These are phyloP conservation scores for Pseudanteris insignis DNA, from an alignment of 2,888 invertebrate genomes.

Conservation along the genomic window DNA sequence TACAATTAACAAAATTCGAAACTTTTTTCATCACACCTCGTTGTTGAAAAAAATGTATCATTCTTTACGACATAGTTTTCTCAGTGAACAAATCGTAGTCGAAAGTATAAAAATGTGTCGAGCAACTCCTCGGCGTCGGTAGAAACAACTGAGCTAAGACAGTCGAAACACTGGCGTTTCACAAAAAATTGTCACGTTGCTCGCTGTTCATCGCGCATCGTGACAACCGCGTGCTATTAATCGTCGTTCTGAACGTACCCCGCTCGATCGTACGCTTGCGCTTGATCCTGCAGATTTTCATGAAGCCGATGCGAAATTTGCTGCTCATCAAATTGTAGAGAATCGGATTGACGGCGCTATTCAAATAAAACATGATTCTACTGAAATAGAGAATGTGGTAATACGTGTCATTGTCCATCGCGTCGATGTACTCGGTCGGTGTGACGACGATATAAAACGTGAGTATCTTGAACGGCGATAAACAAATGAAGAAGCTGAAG, in stretches of 20 bases:
- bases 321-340: constrained; percentile 92
- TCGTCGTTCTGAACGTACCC: constrained; percentile 68
- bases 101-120: no score
- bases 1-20: no score
- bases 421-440: constrained; percentile 72
- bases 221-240: constrained; percentile 54
- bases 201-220: constrained; percentile 52
- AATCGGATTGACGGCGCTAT: constrained; percentile 91
- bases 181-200: constrained; percentile 60
- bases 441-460: constrained; percentile 87
- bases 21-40: no score
- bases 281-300: constrained; percentile 73
- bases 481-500: constrained; percentile 87
- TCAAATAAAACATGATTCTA: constrained; percentile 87
- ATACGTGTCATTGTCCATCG: constrained; percentile 82
- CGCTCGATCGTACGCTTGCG: constrained; percentile 65
- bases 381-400: constrained; percentile 86
- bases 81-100: no score
- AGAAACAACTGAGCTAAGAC: no score
- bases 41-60: no score
- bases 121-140: no score
- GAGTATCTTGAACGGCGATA: constrained; percentile 88
- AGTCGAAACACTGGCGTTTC: no score
- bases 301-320: constrained; percentile 86
- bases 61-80: no score